Base-by-base conservation (phyloP, 64 coral and sea anemone genomes). In the Stichodactyla helianthus region DNA sequence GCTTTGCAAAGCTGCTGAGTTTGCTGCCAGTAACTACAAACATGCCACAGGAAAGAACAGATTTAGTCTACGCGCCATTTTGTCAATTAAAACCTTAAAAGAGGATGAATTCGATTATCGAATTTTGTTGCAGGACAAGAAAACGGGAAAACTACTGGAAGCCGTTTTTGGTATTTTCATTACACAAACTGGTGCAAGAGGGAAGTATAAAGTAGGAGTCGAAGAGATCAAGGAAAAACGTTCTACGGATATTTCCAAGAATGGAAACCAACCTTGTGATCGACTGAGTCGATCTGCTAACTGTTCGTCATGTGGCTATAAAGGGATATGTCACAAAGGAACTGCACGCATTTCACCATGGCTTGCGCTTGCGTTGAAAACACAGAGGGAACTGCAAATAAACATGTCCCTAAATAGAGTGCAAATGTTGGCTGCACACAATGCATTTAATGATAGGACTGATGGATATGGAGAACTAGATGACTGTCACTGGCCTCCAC, bases 281-380 rank as follows among this genome's bases (percentile, higher is more conserved):
- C 20, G 89, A 59, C 88, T 96, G 1, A 96, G 94, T 84, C 82
- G 53, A 60, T 79, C 50, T 77, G 94, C 94, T 10, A 90, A 92
- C 59, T 96, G 94, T 68, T 83, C 55, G 50, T 74, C 64, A 27
- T 96, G 94, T 50, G 91, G 91, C 7, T 87, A 79, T 52, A 54
- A 62, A 19, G 94, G 94, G 13, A 85, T 92, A 71, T 96, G 94
- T 58, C 84, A 86, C 14, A 96, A 93, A 62, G 91, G 94, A 6
- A 79, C 91, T 12, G 87, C 94, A 10, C 51, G 56, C 10, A 65
- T 93, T 31, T 90, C 88, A 5, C 31, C 88, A 0, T 93, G 94
- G 94, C 88, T 96, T 27, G 91, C 88, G n/a, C 93, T 96, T n/a
- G 91, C 94, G 7, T 85, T 96, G 6, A 96, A 93, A 64, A 93